Evolutionary conservation across 2,113 vertebrate species (phyloP), one percentile per base, ranked within the genome.

Genomic region (Ornithorhynchus anatinus): DNA sequence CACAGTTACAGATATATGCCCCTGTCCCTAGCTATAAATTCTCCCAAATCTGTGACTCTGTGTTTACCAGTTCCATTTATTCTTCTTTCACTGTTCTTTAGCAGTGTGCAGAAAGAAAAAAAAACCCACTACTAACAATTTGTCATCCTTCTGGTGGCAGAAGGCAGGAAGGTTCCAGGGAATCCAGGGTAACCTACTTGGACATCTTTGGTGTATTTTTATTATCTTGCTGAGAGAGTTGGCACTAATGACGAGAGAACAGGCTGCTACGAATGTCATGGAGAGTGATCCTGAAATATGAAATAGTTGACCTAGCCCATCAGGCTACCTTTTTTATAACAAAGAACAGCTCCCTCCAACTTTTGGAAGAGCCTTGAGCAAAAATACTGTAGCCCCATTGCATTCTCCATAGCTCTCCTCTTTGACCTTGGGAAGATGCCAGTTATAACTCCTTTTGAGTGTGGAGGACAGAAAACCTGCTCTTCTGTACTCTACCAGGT

Each of bases 191-290:
- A 58, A 52, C 36, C 22, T 3, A 16, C 64, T 50, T 9, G 32
- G 44, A 40, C 33, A 37, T 19, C 33, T 61, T 52, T 64, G 48
- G 56, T 37, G 62, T 45, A 57, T 56, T 72, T 69, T 71, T 71
- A 37, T 77, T 59, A 65, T 5, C 25, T 56, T 25, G 22, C 25
- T 25, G 60, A 8, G 8, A 35, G 39, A 57, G n/a, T 45, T 43
- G 58, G 43, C 57, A 51, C 47, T 64, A 5, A 8, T 53, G 68
- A 52, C 72, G 43, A 42, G n/a, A n/a, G 36, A 77, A 61, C 45
- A 74, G 58, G 14, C 25, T 8, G 37, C 40, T n/a, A 52, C 48
- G 56, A 62, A 74, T 62, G 39, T 29, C 51, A 62, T 10, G 43
- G 66, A 66, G 61, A 43, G 52, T 56, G 59, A 36, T 9, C 38